A percentile compares a stretch with the other conserved stretches of the same genome.
Conservation (phyloP, 35 echinoderm and acorn worm species). For the Heliocidaris tuberculata region DNA sequence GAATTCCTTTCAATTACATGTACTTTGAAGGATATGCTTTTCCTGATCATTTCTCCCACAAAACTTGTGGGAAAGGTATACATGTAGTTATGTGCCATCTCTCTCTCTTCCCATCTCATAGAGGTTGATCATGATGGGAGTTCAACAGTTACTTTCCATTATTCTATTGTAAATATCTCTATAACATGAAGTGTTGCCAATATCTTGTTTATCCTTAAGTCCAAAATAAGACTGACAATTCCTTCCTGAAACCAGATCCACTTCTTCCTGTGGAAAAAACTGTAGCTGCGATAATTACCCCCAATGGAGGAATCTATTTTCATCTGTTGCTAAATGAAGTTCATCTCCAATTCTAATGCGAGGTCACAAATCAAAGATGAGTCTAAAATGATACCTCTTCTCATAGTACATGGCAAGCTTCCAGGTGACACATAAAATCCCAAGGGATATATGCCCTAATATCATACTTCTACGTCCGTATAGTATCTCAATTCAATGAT, state of each 20-base stretch:
- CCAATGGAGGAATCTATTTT: not conserved
- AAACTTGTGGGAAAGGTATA: too few species aligned
- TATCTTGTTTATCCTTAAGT: not conserved
- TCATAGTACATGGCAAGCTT: not conserved
- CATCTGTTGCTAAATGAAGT: not conserved
- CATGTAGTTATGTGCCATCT: too few species aligned
- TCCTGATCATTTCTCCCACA: too few species aligned
- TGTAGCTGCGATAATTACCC: not conserved
- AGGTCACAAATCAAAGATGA: not conserved
- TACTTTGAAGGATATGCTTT: too few species aligned
- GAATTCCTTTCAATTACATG: too few species aligned
- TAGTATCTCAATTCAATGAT: not conserved
- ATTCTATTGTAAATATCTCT: not conserved
- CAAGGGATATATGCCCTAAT: not conserved
- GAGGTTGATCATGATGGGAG: too few species aligned
- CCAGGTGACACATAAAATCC: not conserved
- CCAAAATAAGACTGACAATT: not conserved
- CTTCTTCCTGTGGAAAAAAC: not conserved
- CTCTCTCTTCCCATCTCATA: too few species aligned
- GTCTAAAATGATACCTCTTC: not conserved
- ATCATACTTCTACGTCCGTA: too few species aligned
- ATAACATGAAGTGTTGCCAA: not conserved
- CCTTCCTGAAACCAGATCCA: not conserved
- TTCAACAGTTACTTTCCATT: not conserved
- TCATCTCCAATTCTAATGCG: slow-evolving; percentile 4